Evolutionary conservation across 2,797 vertebrate genomes (phyloP).

Genomic region (Molossus alvarezi): DNA sequence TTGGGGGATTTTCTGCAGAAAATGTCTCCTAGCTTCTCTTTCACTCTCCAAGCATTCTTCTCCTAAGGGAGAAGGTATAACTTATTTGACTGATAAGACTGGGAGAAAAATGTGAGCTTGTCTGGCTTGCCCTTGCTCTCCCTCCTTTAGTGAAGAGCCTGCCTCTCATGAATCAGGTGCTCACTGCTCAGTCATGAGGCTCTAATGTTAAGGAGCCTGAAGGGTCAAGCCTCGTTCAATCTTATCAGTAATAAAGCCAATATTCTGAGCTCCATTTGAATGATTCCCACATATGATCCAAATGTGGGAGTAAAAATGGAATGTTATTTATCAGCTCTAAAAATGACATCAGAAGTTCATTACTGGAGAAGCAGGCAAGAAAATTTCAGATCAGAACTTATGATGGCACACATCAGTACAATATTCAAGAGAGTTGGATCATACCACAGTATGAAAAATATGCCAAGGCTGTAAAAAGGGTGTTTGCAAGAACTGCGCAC

Average conservation of each 20-base stretch:
- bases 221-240: neutral
- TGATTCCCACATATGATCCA: neutral
- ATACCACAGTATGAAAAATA: constrained; percentile 45
- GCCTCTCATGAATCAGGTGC: neutral
- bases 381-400: neutral
- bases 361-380: constrained; percentile 27
- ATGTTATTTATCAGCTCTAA: neutral
- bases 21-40: neutral
- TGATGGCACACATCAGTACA: neutral
- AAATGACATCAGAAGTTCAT: constrained; percentile 19
- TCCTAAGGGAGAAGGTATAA: neutral
- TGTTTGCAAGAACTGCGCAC: constrained; percentile 28
- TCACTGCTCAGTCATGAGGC: neutral
- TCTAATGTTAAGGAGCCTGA: neutral
- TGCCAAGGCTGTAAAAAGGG: constrained; percentile 22
- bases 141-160: neutral
- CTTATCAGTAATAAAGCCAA: constrained; percentile 3
- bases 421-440: constrained; percentile 15
- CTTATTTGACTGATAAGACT: neutral
- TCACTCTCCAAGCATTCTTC: neutral
- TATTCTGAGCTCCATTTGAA: constrained; percentile 3
- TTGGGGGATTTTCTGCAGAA: neutral
- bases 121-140: neutral
- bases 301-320: neutral
- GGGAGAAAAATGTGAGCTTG: neutral